Evolutionary conservation across 2,888 invertebrate genomes (phyloP), one percentile per base, ranked within the genome.

Genomic region (Galerucella nymphaeae): DNA sequence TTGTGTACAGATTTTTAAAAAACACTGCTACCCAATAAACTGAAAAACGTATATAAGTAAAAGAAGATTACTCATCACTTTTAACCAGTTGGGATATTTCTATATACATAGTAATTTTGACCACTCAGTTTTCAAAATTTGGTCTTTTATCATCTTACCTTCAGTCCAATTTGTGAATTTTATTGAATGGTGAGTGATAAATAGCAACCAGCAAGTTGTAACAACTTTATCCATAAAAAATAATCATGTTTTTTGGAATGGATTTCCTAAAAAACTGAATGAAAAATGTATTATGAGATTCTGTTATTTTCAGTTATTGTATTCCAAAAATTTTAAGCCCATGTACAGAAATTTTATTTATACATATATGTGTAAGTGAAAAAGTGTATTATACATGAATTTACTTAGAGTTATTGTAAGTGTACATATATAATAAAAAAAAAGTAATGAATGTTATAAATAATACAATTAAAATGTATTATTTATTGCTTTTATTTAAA

Each of bases 401-500:
- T 76, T 71, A 67, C 67, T 68, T 76, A 72, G 72, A 66, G 63
- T 72, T 64, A 74, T 55, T 78, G 76, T 78, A 74, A 72, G 58
- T 79, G 79, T 77, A 75, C 69, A 78, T 77, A 77, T 75, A 79
- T 75, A 76, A 78, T 77, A 65, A 77, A 75, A 74, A 76, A 78
- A 53, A 16, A 53, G 18, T 16, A 53, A 53, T 53, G 42, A 62
- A 62, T 62, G 58, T 58, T 38, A 42, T 62, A 62, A 42, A 42
- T 42, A 62, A 62, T 45, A 45, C 45, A 45, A 45, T 62, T 10
- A 42, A 42, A 8, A 18, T 41, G 42, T 16, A 62, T 62, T 62
- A 42, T 62, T 62, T 62, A 62, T 42, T 62, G 42, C 41, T 62
- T 62, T 16, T 42, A 18, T 62, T 62, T 41, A 62, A 62, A 62